phyloP scores from a whole-genome alignment of 1,140 invertebrate species.

The Cotesia vestalis region DNA sequence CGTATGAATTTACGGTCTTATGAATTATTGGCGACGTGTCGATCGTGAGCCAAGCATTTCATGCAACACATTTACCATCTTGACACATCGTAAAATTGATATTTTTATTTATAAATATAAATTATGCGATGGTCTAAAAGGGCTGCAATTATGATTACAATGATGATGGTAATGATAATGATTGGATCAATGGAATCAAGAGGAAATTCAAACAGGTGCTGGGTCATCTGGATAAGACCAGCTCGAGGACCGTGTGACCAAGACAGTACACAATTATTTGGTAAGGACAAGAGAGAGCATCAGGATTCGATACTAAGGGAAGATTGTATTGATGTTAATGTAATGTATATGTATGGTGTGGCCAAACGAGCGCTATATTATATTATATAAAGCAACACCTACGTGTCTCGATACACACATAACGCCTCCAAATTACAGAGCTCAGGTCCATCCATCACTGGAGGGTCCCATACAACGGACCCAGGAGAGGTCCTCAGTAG shows the following conservation, averaged over 20 bases:
- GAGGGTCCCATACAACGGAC: slow-evolving; percentile 40
- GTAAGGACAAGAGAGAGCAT: too few species aligned
- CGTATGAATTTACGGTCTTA: slow-evolving; percentile 25
- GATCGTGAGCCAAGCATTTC: slow-evolving; percentile 27
- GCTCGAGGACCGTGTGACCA: too few species aligned
- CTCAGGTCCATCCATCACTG: slow-evolving; percentile 60
- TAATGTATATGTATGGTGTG: background rate
- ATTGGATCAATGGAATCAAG: too few species aligned
- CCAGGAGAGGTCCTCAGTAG: slow-evolving; percentile 49
- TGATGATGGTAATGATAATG: too few species aligned
- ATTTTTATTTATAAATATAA: too few species aligned
- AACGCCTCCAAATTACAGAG: slow-evolving; percentile 65
- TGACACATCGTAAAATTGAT: slow-evolving; percentile 1
- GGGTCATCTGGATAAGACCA: too few species aligned
- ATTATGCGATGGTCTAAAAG: too few species aligned
- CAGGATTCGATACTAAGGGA: too few species aligned
- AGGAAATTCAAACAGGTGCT: too few species aligned
- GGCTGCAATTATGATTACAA: too few species aligned
- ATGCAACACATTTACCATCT: background rate
- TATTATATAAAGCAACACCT: slow-evolving; percentile 33
- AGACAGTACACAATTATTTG: too few species aligned
- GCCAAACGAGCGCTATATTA: slow-evolving; percentile 7
- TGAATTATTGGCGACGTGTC: slow-evolving; percentile 32
- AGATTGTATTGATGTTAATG: too few species aligned
- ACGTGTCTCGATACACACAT: slow-evolving; percentile 56